phyloP scores from a whole-genome alignment of 2,888 invertebrate genomes.

The Fragum sueziense region DNA sequence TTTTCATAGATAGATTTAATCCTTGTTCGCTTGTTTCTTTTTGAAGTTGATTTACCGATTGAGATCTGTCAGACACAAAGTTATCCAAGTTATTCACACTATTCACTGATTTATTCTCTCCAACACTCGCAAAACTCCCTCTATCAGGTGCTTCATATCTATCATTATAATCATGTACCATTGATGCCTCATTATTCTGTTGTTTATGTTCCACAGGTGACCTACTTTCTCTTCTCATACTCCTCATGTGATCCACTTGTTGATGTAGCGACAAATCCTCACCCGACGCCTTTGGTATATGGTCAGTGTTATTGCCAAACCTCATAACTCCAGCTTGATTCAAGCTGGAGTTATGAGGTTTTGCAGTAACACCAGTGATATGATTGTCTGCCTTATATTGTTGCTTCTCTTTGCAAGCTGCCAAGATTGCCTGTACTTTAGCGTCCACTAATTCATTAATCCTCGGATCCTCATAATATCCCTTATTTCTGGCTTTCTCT shows the following conservation, averaged over 20 bases:
- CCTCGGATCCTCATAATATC: constrained; percentile 32
- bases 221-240: constrained; percentile 16
- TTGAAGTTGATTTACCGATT: neutral
- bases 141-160: constrained; percentile 50
- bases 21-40: neutral
- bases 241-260: constrained; percentile 28
- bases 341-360: too few species aligned
- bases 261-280: neutral
- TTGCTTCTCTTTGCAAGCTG: constrained; percentile 51
- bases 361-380: too few species aligned
- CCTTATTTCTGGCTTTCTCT: constrained; percentile 17
- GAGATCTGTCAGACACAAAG: neutral
- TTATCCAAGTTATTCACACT: constrained; percentile 41
- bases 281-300: too few species aligned
- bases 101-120: constrained; percentile 59
- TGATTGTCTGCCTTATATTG: neutral
- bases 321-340: too few species aligned
- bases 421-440: constrained; percentile 58
- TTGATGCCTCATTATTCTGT: too few species aligned
- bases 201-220: neutral
- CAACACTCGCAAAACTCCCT: constrained; percentile 58
- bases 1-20: constrained; percentile 1
- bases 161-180: neutral
- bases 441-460: constrained; percentile 55
- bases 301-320: too few species aligned